Evolutionary conservation across 2,888 invertebrate genomes (phyloP), one percentile per base, ranked within the genome.

Genomic region (Lochmaea capreae): DNA sequence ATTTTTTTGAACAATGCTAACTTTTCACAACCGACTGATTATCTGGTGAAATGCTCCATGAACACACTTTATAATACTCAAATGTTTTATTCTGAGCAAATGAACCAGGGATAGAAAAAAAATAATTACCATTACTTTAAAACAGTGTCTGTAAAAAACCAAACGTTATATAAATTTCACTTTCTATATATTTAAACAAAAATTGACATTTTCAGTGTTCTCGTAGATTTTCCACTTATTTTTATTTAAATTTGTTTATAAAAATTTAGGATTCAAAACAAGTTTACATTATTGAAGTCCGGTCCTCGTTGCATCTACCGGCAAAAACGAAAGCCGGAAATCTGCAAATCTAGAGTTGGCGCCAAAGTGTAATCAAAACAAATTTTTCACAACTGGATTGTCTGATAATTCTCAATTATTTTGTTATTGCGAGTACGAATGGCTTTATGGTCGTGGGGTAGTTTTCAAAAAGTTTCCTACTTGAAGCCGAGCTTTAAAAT

Each of bases 311-410:
- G 16, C 2, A 42, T 42, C 39, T 14, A 39, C 33, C 16, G 58
- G 26, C 33, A 43, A 63, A 63, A 63, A 63, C 43, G 11, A 18
- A 63, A 42, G 14, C 43, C 62, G 62, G 43, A 62, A 16, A 62
- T 62, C 39, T 18, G 3, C 12, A 63, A 54, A 70, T 70, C 22
- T 54, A 42, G 63, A 63, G 57, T 42, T 26, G 57, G 63, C 63
- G 57, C 63, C 62, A 33, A 63, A 59, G 42, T 43, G 9, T 57
- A 70, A 70, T 70, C 54, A 70, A 70, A 70, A 70, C 63, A 70
- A 70, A 70, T 70, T 70, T 70, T 69, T 54, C 70, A 22, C 49
- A 62, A 69, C 22, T 54, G 68, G 46, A 46, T 63, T 18, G 61
- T 18, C 49, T 52, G 43, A 63, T 63, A 70, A 70, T 70, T 54